Base-by-base conservation (phyloP, 2,113 vertebrate species). In the Mirza zaza region DNA sequence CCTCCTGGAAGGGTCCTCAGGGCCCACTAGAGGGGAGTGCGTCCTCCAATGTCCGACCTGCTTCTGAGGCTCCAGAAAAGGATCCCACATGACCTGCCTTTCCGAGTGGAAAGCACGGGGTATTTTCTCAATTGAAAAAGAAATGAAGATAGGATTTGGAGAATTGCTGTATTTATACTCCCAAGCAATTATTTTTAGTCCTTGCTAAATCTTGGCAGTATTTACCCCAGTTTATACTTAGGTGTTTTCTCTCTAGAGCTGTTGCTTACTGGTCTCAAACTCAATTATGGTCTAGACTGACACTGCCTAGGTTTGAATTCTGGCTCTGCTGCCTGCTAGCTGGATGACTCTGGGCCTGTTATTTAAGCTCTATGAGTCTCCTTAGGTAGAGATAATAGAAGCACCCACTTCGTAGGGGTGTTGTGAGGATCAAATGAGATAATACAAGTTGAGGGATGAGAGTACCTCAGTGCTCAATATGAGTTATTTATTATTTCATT, bases 81-180 rank as follows among this genome's bases (percentile, higher is more conserved):
- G 67, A 73, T 59, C 76, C 59, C 71, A 27, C 48, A 59, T 0
- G 25, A 34, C 80, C 68, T 48, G 15, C 39, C 75, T 67, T 89
- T 86, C 52, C 29, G 68, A 48, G 27, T 91, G 36, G 63, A 96
- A 71, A 95, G 70, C 10, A 20, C 25, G 14, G 87, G 39, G 8
- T 67, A 9, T 76, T 95, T 95, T 83, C 88, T 97, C 67, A 84
- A 5, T 61, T 73, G 70, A 84, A 87, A 90, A 91, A 71, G 65
- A 85, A n/a, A 93, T 80, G 36, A 91, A 90, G 42, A 87, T 39
- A 95, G 71, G 57, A 73, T 85, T 85, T 50, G 68, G 91, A 87
- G 65, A 84, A 91, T 71, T 57, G 55, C 34, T 67, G 3, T 82
- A 25, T 94, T 96, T 85, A 57, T 77, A 97, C 67, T 59, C n/a